Evolutionary conservation across 2,113 vertebrate species (phyloP).

Genomic region (Dendropsophus ebraccatus): DNA sequence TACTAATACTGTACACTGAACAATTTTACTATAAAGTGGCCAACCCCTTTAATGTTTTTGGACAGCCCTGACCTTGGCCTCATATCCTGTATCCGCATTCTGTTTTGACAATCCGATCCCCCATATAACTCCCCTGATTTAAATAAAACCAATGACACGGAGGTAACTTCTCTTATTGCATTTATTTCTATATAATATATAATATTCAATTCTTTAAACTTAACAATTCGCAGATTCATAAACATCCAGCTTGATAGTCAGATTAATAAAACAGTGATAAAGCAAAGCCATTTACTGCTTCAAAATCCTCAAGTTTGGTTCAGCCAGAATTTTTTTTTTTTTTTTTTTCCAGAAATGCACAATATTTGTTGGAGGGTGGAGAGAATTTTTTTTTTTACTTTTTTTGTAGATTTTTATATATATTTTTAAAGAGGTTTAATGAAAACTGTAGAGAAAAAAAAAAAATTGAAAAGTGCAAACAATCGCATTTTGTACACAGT

Average conservation of each 20-base stretch:
- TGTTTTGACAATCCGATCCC: too few species aligned
- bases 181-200: constrained; percentile 74
- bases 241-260: constrained; percentile 68
- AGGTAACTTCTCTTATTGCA: constrained; percentile 68
- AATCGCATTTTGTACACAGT: constrained; percentile 39
- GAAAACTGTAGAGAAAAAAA: constrained; percentile 12
- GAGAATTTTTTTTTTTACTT: background rate
- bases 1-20: too few species aligned
- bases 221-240: constrained; percentile 72
- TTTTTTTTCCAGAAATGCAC: constrained; percentile 37
- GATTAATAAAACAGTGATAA: constrained; percentile 72
- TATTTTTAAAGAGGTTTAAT: constrained; percentile 37
- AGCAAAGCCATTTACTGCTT: constrained; percentile 62
- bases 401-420: constrained; percentile 27
- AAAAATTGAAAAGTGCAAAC: constrained; percentile 64
- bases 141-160: background rate
- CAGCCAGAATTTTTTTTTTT: background rate
- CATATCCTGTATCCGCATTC: too few species aligned
- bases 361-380: background rate
- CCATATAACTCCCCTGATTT: background rate
- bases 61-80: too few species aligned
- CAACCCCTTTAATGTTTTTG: too few species aligned
- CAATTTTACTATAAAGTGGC: too few species aligned
- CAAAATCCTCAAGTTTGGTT: constrained; percentile 58
- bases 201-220: constrained; percentile 66